A percentile compares a stretch with the other conserved stretches of the same genome.
phyloP scores from a whole-genome alignment of 2,113 vertebrate species.

The Lasiurus cinereus region DNA sequence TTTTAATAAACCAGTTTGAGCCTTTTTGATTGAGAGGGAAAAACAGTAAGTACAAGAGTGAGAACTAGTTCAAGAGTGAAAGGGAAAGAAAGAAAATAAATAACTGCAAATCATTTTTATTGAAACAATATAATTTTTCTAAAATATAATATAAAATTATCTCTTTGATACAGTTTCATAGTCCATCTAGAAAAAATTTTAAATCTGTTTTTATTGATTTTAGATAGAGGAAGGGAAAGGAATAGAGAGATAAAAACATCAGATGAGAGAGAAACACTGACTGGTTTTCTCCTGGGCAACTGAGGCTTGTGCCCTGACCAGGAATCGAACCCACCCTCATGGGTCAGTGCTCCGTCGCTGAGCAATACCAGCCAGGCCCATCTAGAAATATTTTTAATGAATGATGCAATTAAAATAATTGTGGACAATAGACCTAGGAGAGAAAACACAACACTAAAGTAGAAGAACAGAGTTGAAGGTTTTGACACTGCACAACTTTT shows the following conservation, averaged over 20 bases:
- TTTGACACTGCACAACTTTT: background rate
- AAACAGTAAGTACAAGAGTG: background rate
- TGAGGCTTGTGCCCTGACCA: too few relatives aligned
- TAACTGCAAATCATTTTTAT: background rate
- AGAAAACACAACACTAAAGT: background rate
- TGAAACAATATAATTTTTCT: background rate
- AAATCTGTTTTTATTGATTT: too few relatives aligned
- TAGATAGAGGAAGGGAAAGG: too few relatives aligned
- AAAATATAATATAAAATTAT: background rate
- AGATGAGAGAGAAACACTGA: too few relatives aligned
- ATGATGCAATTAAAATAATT: background rate
- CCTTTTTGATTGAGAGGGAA: background rate
- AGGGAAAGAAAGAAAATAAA: background rate
- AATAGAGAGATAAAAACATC: too few relatives aligned
- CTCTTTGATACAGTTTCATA: background rate
- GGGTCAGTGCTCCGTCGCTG: too few relatives aligned
- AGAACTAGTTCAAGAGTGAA: background rate
- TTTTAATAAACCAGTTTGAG: background rate
- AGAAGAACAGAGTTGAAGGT: background rate
- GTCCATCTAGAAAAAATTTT: too few relatives aligned
- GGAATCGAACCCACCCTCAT: too few relatives aligned
- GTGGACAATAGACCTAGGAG: background rate
- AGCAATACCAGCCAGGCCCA: too few relatives aligned
- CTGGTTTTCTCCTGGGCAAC: too few relatives aligned
- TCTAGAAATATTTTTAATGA: slow-evolving; percentile 28